Conservation (phyloP, 37 sponge, comb jelly and placozoan species). For the Bolinopsis microptera region DNA sequence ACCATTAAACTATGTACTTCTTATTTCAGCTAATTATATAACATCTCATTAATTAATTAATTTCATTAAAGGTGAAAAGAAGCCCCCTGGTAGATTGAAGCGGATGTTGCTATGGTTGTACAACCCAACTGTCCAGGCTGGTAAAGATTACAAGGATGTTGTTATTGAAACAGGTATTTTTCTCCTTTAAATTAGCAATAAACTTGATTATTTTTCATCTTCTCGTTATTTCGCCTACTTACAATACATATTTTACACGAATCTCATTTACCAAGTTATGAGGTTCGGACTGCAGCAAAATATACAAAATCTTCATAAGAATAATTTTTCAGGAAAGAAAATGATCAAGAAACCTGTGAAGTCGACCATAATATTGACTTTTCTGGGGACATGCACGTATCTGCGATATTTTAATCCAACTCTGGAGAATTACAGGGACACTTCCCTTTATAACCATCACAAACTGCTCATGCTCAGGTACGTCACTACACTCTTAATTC, state of each 20-base stretch:
- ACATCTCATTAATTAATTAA: too few species aligned
- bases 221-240: too few species aligned
- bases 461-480: slow-evolving; percentile 4
- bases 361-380: neutral
- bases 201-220: too few species aligned
- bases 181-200: too few species aligned
- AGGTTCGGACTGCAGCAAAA: too few species aligned
- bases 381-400: neutral
- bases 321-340: slow-evolving; percentile 24
- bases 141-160: slow-evolving; percentile 15
- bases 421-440: neutral
- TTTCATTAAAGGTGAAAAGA: too few species aligned
- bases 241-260: too few species aligned
- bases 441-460: slow-evolving; percentile 18
- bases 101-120: neutral
- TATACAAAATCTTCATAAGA: neutral
- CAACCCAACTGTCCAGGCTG: neutral
- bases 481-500: neutral
- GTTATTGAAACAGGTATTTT: slow-evolving; percentile 39
- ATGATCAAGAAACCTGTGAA: neutral
- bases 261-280: too few species aligned
- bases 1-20: too few species aligned
- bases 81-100: neutral
- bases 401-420: slow-evolving; percentile 13
- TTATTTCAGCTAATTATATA: too few species aligned